Conservation (phyloP, 2,888 invertebrate genomes). For the Callinectes sapidus region DNA sequence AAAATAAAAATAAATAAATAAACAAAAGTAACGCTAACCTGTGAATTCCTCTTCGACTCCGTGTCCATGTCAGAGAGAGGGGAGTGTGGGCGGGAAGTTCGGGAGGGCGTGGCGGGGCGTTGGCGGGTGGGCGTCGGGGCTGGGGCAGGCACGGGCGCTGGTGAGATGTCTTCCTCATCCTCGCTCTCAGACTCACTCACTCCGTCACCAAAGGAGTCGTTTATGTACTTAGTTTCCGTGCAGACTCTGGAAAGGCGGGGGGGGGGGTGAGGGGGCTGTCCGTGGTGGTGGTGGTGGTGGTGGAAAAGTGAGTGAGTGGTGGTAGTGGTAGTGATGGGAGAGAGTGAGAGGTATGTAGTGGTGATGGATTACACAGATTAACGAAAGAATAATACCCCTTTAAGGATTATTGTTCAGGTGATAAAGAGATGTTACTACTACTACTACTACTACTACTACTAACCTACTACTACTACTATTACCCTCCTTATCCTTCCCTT, state of each 20-base stretch:
- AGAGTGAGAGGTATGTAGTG: neutral
- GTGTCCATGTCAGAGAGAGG: constrained; percentile 68
- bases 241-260: constrained; percentile 51
- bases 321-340: neutral
- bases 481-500: neutral
- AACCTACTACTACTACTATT: constrained; percentile 35
- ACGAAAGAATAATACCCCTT: too few species aligned
- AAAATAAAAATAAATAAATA: too few species aligned
- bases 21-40: constrained; percentile 35
- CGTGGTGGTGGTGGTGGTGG: neutral
- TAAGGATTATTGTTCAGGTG: too few species aligned
- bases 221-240: constrained; percentile 66
- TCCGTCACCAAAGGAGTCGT: constrained; percentile 69
- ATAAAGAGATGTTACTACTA: neutral
- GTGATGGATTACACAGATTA: too few species aligned
- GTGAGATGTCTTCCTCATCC: constrained; percentile 65
- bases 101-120: constrained; percentile 44
- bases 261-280: constrained; percentile 41
- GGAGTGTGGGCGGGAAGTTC: constrained; percentile 51
- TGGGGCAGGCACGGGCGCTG: neutral
- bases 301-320: neutral
- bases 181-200: constrained; percentile 72
- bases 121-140: constrained; percentile 38
- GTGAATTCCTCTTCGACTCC: constrained; percentile 68
- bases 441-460: too few species aligned